Conservation (phyloP, 2,888 invertebrate genomes). For the Lissocephala sabroskyi region DNA sequence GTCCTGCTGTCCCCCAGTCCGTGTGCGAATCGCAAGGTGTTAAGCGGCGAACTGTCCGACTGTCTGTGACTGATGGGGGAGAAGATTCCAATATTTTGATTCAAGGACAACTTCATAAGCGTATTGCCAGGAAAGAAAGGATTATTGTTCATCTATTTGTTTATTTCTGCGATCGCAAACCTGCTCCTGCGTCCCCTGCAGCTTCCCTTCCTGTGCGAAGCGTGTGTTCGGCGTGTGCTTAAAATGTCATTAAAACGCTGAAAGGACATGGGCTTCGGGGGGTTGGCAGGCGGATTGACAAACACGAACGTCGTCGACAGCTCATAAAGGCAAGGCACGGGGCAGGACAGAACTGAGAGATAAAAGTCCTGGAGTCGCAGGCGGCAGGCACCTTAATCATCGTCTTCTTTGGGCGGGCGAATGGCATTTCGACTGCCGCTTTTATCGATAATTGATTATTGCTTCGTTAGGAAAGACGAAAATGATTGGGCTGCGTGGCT, state of each 20-base stretch:
- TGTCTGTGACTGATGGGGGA: too few relatives aligned
- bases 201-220: not conserved
- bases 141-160: too few relatives aligned
- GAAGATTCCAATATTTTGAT: too few relatives aligned
- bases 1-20: too few relatives aligned
- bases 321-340: constrained; percentile 12
- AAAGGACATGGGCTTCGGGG: constrained; percentile 18
- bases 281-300: not conserved
- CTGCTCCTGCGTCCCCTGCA: not conserved
- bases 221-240: constrained; percentile 35
- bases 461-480: constrained; percentile 48
- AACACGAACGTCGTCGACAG: not conserved
- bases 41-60: too few relatives aligned
- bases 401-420: constrained; percentile 4
- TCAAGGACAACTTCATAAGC: not conserved
- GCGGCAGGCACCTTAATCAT: constrained; percentile 38
- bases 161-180: too few relatives aligned
- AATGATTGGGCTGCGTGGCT: not conserved
- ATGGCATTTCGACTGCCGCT: constrained; percentile 25
- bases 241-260: constrained; percentile 55
- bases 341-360: constrained; percentile 19
- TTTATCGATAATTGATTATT: constrained; percentile 69
- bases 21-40: too few relatives aligned
- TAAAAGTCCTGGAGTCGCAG: constrained; percentile 37
- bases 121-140: too few relatives aligned